Conservation (phyloP, 1,140 invertebrate genomes). For the Brachionus sp. region DNA sequence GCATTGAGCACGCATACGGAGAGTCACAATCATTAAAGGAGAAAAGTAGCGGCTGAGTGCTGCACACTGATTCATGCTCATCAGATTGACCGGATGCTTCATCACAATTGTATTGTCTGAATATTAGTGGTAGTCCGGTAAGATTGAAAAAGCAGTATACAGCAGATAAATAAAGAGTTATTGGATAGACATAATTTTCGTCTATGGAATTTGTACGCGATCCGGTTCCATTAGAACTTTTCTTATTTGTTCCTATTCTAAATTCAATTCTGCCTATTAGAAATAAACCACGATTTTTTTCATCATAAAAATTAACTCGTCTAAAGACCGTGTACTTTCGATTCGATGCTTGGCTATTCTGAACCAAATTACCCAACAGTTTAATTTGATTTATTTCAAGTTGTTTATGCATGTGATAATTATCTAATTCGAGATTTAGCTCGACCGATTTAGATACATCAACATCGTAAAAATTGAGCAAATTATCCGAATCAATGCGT, state of each 20-base stretch:
- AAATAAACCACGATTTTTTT: slow-evolving; percentile 44
- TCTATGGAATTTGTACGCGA: not conserved
- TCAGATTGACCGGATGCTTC: slow-evolving; percentile 87
- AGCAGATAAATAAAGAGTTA: slow-evolving; percentile 16
- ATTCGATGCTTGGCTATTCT: not conserved
- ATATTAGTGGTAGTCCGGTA: slow-evolving; percentile 65
- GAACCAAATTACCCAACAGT: not conserved
- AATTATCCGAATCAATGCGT: not conserved
- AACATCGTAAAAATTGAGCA: not conserved
- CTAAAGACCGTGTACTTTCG: slow-evolving; percentile 2
- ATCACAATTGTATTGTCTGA: slow-evolving; percentile 47
- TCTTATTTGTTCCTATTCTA: slow-evolving; percentile 6
- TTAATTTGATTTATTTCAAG: slow-evolving; percentile 30
- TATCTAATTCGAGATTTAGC: slow-evolving; percentile 6
- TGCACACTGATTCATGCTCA: slow-evolving; percentile 86
- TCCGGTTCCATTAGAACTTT: not conserved
- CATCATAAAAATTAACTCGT: slow-evolving; percentile 39
- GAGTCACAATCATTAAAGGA: slow-evolving; percentile 83
- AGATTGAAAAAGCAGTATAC: slow-evolving; percentile 90
- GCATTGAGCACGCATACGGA: slow-evolving; percentile 48
- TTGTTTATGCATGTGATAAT: not conserved
- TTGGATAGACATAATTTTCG: not conserved
- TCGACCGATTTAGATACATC: slow-evolving; percentile 13
- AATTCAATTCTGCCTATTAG: slow-evolving; percentile 55
- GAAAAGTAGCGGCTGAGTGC: slow-evolving; percentile 86